Base-by-base conservation (phyloP, 2,797 vertebrate genomes). In the Scolopax rusticola region DNA sequence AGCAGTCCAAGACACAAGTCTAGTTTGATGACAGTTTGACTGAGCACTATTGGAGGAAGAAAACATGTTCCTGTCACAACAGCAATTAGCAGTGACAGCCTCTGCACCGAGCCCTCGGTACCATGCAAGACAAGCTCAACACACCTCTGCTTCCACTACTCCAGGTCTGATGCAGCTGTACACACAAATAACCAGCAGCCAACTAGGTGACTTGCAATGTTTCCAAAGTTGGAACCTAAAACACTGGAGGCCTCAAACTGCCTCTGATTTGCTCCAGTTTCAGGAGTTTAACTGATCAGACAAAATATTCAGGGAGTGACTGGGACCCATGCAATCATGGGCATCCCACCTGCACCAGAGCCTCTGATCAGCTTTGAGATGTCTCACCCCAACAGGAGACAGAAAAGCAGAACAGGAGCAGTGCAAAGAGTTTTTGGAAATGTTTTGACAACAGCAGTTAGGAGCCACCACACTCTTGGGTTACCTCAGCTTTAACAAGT, bases 11-110 rank as follows among this genome's bases (percentile, higher is more conserved):
- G 83, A 76, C 69, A 36, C 28, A 33, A 77, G 38, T 45, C 64
- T 19, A 18, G 25, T 40, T 15, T 6, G 73, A 60, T 33, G 64
- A 63, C 47, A 74, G 76, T 69, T 78, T 70, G 53, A 88, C 81
- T 80, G 79, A 97, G 77, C 86, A 48, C 69, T 88, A 45, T n/a
- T 84, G 69, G 71, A 88, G 10, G 60, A 27, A 80, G 68, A 73
- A 50, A 82, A 48, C 4, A 56, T 12, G 69, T 41, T 73, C 82
- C 71, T 64, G 75, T 53, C 45, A 21, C 7, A 0, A 56, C 10
- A 30, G 67, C 32, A 47, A 73, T 80, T 56, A 88, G 25, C 67
- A 89, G 15, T 1, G 1, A 53, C 41, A 41, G 36, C 15, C 67
- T 60, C 33, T 27, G 60, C 45, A 16, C 47, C 4, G 1, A 74